phyloP scores from a whole-genome alignment of 2,888 invertebrate species.

The Folsomia candida region DNA sequence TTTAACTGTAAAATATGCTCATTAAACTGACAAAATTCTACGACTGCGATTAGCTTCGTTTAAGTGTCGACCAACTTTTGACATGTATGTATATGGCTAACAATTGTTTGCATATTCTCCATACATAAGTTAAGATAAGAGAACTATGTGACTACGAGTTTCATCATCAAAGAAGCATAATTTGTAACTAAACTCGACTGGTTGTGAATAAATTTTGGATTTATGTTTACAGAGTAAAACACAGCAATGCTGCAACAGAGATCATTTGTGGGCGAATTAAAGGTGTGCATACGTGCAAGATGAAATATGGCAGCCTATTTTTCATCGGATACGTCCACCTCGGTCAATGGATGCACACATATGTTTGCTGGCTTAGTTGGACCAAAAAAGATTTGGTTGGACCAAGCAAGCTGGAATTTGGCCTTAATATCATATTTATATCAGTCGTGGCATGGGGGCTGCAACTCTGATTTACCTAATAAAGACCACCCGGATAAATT shows the following conservation, averaged over 20 bases:
- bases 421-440: constrained; percentile 15
- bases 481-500: constrained; percentile 49
- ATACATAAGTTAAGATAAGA: too few relatives aligned
- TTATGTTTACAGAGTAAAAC: not conserved
- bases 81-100: too few relatives aligned
- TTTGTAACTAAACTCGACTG: too few relatives aligned
- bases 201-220: not conserved
- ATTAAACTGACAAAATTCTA: too few relatives aligned
- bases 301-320: constrained; percentile 43
- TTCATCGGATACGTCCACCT: not conserved
- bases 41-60: too few relatives aligned
- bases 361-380: not conserved
- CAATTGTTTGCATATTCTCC: too few relatives aligned
- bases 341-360: not conserved
- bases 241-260: not conserved
- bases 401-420: constrained; percentile 2
- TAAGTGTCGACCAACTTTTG: too few relatives aligned
- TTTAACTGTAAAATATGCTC: too few relatives aligned
- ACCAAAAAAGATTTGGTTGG: too few relatives aligned
- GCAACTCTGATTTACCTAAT: constrained; percentile 16
- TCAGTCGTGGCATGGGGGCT: constrained; percentile 16
- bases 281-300: constrained; percentile 8
- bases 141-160: too few relatives aligned
- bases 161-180: too few relatives aligned
- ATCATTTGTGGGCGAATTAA: not conserved